phyloP scores from a whole-genome alignment of 2,888 invertebrate genomes.

The Drosophila tripunctata region DNA sequence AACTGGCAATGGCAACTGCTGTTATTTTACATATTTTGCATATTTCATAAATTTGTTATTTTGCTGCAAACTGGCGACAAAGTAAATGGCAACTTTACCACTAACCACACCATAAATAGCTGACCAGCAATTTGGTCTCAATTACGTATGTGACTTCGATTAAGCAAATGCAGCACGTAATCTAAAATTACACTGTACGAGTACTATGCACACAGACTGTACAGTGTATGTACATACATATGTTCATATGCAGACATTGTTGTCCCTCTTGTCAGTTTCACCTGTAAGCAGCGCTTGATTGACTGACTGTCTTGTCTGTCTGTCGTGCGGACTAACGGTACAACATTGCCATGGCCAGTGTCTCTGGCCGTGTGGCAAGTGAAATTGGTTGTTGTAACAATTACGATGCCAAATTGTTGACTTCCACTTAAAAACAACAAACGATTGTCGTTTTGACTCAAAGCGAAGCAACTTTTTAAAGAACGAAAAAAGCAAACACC shows the following conservation, averaged over 20 bases:
- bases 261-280: slow-evolving; percentile 53
- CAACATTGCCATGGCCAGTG: slow-evolving; percentile 59
- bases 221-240: no score
- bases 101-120: slow-evolving; percentile 48
- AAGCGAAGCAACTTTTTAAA: not conserved
- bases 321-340: slow-evolving; percentile 54
- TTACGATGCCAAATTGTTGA: slow-evolving; percentile 55
- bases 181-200: slow-evolving; percentile 52
- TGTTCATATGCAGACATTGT: not conserved
- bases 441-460: not conserved
- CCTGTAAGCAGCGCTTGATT: slow-evolving; percentile 52
- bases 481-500: not conserved
- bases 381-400: slow-evolving; percentile 66
- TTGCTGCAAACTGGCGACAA: slow-evolving; percentile 13
- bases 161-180: slow-evolving; percentile 72
- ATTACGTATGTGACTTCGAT: slow-evolving; percentile 56
- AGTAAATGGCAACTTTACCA: slow-evolving; percentile 19
- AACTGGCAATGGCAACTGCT: slow-evolving; percentile 21
- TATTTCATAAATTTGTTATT: slow-evolving; percentile 39
- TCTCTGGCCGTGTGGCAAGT: slow-evolving; percentile 44
- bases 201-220: not conserved
- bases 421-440: slow-evolving; percentile 45
- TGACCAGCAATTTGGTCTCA: slow-evolving; percentile 56
- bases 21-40: slow-evolving; percentile 55
- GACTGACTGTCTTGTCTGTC: slow-evolving; percentile 37